phyloP scores from a whole-genome alignment of 2,797 vertebrate species.

The Karalla daura region DNA sequence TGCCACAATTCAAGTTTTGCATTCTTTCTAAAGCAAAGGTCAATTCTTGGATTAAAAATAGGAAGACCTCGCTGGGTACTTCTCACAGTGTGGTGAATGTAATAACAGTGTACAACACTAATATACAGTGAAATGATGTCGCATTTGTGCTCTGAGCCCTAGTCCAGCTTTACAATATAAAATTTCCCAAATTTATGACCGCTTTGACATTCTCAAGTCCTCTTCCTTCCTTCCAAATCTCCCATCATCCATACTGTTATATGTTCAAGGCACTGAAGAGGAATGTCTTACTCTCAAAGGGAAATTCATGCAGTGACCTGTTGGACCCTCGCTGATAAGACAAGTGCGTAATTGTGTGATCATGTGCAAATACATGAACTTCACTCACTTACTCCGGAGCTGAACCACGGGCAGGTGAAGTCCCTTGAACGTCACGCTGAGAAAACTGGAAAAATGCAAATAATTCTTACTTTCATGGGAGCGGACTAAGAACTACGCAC shows the following conservation, averaged over 20 bases:
- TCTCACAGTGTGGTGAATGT: constrained; percentile 38
- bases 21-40: constrained; percentile 35
- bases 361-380: constrained; percentile 44
- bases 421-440: constrained; percentile 37
- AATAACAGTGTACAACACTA: constrained; percentile 72
- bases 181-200: constrained; percentile 36
- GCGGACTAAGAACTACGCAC: constrained; percentile 35
- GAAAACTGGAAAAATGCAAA: constrained; percentile 40
- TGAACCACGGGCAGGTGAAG: constrained; percentile 45
- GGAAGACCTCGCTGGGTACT: constrained; percentile 36
- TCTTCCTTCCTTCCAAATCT: constrained; percentile 8
- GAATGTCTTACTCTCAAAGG: constrained; percentile 37
- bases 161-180: constrained; percentile 40
- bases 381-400: constrained; percentile 24
- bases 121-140: constrained; percentile 76
- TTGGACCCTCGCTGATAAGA: constrained; percentile 47
- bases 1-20: not conserved
- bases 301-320: constrained; percentile 44
- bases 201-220: constrained; percentile 39
- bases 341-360: constrained; percentile 44
- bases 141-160: constrained; percentile 67
- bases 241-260: constrained; percentile 1
- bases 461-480: constrained; percentile 34
- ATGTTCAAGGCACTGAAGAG: constrained; percentile 3
- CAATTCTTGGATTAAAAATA: constrained; percentile 6